Conservation (phyloP, 2,113 vertebrate species). For the Tricholaema leucomelas region DNA sequence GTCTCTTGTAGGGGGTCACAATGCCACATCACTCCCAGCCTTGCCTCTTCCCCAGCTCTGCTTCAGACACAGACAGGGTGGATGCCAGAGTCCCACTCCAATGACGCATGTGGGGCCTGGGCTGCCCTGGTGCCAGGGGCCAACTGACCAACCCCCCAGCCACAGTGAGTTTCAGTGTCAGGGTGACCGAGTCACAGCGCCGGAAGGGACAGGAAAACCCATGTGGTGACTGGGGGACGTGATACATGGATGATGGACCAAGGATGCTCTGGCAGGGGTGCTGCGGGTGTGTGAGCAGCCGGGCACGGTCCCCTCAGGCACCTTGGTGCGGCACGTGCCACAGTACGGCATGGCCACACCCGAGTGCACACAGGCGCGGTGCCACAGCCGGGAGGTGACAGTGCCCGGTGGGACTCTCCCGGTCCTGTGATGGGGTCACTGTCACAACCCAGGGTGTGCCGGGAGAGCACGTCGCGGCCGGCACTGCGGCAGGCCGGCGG, state of each 20-base stretch:
- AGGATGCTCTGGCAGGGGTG: neutral
- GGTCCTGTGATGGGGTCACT: neutral
- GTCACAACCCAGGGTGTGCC: neutral
- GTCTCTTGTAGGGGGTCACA: neutral
- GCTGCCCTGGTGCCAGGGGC: neutral
- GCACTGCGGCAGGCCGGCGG: neutral
- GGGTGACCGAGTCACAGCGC: neutral
- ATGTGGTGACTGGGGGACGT: rapidly evolving
- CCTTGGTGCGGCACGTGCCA: neutral
- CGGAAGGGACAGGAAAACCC: neutral
- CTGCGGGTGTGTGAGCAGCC: neutral
- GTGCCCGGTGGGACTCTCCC: neutral
- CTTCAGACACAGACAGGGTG: rapidly evolving
- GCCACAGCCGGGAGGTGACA: neutral
- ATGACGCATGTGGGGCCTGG: neutral
- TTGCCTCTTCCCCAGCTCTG: neutral
- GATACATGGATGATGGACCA: neutral
- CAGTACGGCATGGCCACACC: neutral
- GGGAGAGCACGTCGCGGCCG: neutral
- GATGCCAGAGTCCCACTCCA: rapidly evolving
- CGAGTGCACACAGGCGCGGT: neutral
- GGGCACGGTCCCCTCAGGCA: neutral
- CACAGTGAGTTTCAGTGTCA: neutral
- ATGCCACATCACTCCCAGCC: rapidly evolving
- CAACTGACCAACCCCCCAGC: rapidly evolving